Evolutionary conservation across 2,797 vertebrate species (phyloP), one percentile per base, ranked within the genome.

Genomic region (Liparis tanakae): DNA sequence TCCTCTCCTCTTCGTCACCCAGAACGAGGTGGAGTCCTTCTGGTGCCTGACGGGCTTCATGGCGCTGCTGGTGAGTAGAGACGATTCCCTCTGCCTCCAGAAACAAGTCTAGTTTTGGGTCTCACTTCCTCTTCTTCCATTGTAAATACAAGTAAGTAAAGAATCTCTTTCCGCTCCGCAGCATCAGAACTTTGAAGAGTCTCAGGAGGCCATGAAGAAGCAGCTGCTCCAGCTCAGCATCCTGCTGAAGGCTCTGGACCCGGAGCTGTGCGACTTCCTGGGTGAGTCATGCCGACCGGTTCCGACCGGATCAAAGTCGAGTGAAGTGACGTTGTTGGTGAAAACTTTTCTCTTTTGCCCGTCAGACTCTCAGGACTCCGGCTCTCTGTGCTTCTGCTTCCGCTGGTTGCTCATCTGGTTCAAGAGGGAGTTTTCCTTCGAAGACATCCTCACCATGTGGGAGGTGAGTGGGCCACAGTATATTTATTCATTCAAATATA

Each of bases 331-430:
- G 25, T 30, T 30, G 25, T 30, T 30, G 17, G 6, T 1, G 15
- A 33, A 33, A 10, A n/a, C 2, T 1, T 9, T 1, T 61, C 10
- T 34, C 15, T 56, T 7, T 6, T 22, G 12, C 54, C 70, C 33
- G 0, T 25, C 83, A 98, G 97, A 97, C 74, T 96, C 97, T 43
- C 96, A 97, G 91, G 96, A 97, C 86, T 97, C 96, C 0, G 96
- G 96, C 64, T 96, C 95, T 0, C 94, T 97, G 7, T 97, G 96
- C 85, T 97, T 96, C 93, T 97, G 96, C 83, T 97, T 98, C 93
- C 96, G 96, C 17, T 97, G 96, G 97, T 92, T 98, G 67, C 95
- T 97, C 71, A 97, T 97, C 91, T 97, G 96, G 96, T 97, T 96
- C 90, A 97, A 97, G 91, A 95, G 97, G 70, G 96, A 97, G 78